Conservation (phyloP, 2,797 vertebrate genomes). For the Tapera naevia region DNA sequence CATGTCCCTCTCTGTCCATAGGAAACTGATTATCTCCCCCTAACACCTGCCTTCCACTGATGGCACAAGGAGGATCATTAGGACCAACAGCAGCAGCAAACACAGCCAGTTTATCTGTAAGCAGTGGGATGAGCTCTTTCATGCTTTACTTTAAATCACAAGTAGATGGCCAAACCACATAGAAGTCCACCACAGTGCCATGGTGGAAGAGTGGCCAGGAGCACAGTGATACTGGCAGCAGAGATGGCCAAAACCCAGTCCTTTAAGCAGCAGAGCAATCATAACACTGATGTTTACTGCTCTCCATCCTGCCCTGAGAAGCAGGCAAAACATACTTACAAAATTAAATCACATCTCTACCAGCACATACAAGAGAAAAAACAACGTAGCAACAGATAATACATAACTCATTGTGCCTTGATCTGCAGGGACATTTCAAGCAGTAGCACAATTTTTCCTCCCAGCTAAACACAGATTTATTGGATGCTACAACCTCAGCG, state of each 20-base stretch:
- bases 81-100: background rate
- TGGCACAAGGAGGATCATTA: accelerated
- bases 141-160: background rate
- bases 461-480: background rate
- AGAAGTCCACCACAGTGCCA: background rate
- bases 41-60: background rate
- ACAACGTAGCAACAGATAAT: background rate
- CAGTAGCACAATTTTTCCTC: background rate
- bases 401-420: background rate
- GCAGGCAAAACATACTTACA: background rate
- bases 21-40: background rate
- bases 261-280: background rate
- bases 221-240: background rate
- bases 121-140: background rate
- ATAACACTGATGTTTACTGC: accelerated
- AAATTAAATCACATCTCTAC: background rate
- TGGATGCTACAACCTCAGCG: background rate
- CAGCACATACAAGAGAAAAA: background rate
- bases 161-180: accelerated
- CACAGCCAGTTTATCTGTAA: too few relatives aligned
- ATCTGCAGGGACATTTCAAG: background rate
- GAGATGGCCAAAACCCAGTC: background rate
- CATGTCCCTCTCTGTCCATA: background rate
- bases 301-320: background rate
- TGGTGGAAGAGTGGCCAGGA: background rate